Evolutionary conservation across 1,140 invertebrate genomes (phyloP), one percentile per base, ranked within the genome.

Genomic region (Philopotamus ludificatus): DNA sequence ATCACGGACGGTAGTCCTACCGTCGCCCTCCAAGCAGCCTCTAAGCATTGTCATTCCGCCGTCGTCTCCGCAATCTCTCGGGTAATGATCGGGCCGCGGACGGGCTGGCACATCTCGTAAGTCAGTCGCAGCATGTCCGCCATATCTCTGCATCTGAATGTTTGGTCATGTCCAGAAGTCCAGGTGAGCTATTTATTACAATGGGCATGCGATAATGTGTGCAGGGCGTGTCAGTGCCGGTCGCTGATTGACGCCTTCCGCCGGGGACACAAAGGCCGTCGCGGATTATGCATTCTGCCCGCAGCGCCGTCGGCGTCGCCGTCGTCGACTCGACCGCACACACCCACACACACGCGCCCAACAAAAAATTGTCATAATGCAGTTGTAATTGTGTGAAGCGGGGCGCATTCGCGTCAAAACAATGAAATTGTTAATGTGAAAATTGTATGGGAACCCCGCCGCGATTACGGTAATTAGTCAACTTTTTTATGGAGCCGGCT

Each of bases 101-200:
- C 4, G 12, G 28, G 28, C 12, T 34, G 28, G 28, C 28, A 34
- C 28, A 34, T 34, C 4, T 34, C 28, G 4, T 4, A 34, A 12
- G 28, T 7, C 28, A 34, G 28, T 34, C 28, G 4, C 4, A 7
- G 28, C 4, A 34, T 34, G 28, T 34, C 28, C 12, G 28, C 4
- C 28, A 34, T 34, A 34, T 34, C 28, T 34, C 12, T 12, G 4
- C 12, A 34, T 34, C 28, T 34, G 28, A 34, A 34, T 34, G 28
- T 34, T 34, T 34, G 28, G 28, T 34, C 28, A 34, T 34, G 28
- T 34, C 28, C 28, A 12, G 28, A 12, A 34, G 44, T 47, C 44
- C 44, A 47, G 44, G 44, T 47, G 44, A 47, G 44, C 44, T 47
- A 47, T 47, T 47, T 47, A 47, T 47, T 47, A 47, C 44, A 47